These are phyloP conservation scores for Ennomos fuscantarius DNA, from an alignment of 2,888 invertebrate species.

Conservation along the genomic window DNA sequence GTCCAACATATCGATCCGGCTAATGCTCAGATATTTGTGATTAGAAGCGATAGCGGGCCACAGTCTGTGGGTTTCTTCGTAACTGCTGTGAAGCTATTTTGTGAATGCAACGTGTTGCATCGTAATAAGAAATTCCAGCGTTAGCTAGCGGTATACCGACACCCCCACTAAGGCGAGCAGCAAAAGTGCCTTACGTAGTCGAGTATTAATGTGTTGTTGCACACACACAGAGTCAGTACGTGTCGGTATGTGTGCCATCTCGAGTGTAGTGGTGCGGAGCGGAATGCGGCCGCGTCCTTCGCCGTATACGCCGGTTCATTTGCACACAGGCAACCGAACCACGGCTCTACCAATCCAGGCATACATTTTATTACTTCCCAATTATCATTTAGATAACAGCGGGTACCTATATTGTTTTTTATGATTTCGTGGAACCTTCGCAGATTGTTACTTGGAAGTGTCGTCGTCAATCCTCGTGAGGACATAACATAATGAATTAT, in stretches of 20 bases:
- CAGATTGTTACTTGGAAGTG: conserved; percentile 43
- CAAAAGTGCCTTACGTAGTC: conserved; percentile 70
- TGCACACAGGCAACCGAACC: conserved; percentile 76
- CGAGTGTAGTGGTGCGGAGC: conserved; percentile 67
- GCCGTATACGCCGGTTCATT: conserved; percentile 79
- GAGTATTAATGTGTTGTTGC: conserved; percentile 58
- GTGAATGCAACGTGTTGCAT: conserved; percentile 66
- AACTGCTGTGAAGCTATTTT: conserved; percentile 56
- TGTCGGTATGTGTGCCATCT: conserved; percentile 78
- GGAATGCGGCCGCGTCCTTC: conserved; percentile 85
- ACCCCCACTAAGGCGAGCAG: conserved; percentile 55
- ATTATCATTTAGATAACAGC: conserved; percentile 66
- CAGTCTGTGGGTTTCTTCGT: conserved; percentile 42
- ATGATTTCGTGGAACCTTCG: conserved; percentile 37
- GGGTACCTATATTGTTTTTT: conserved; percentile 42
- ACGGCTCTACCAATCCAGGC: conserved; percentile 60
- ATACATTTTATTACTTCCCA: conserved; percentile 73
- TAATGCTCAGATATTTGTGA: conserved; percentile 35
- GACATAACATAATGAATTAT: conserved; percentile 39
- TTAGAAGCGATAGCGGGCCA: conserved; percentile 47
- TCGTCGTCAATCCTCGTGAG: conserved; percentile 31
- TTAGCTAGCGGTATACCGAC: conserved; percentile 60
- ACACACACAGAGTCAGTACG: conserved; percentile 58
- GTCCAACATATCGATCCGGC: conserved; percentile 34
- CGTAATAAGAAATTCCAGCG: conserved; percentile 69